A percentile compares a stretch with the other conserved stretches of the same genome.
Conservation (phyloP, 2,888 invertebrate species). For the Matsumyia berberina region DNA sequence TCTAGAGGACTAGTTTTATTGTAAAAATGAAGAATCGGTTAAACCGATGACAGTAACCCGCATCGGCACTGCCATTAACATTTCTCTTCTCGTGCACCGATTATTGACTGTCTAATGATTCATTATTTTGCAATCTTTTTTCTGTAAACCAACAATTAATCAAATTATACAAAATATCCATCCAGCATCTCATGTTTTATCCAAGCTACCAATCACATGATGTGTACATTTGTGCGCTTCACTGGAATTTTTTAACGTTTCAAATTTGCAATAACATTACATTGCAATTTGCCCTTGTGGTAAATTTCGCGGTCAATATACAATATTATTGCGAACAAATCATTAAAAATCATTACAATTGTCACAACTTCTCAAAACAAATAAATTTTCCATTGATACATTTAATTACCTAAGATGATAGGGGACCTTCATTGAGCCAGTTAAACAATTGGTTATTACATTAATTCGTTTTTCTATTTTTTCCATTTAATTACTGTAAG, state of each 20-base stretch:
- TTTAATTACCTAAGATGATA: slow-evolving; percentile 30
- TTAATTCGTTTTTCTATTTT: slow-evolving; percentile 8
- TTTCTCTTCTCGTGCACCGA: no score
- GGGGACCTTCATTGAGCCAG: slow-evolving; percentile 1
- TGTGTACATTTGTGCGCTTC: background rate
- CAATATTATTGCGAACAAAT: slow-evolving; percentile 29
- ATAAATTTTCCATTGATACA: slow-evolving; percentile 33
- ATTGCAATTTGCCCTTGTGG: no score
- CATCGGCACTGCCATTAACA: no score
- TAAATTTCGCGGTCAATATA: slow-evolving; percentile 34
- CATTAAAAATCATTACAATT: slow-evolving; percentile 39
- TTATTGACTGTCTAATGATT: no score
- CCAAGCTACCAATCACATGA: slow-evolving; percentile 37
- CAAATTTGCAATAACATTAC: slow-evolving; percentile 11
- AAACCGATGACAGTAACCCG: no score
- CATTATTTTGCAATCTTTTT: no score
- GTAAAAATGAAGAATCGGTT: no score
- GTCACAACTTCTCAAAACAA: slow-evolving; percentile 12
- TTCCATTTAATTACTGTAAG: slow-evolving; percentile 8
- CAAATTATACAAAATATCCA: slow-evolving; percentile 8
- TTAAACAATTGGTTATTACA: slow-evolving; percentile 14
- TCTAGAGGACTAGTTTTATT: no score
- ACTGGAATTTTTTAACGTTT: slow-evolving; percentile 14
- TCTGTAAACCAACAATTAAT: slow-evolving; percentile 9
- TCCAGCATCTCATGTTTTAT: slow-evolving; percentile 37